Base-by-base conservation (phyloP, 2,888 invertebrate species). In the Tigriopus californicus region DNA sequence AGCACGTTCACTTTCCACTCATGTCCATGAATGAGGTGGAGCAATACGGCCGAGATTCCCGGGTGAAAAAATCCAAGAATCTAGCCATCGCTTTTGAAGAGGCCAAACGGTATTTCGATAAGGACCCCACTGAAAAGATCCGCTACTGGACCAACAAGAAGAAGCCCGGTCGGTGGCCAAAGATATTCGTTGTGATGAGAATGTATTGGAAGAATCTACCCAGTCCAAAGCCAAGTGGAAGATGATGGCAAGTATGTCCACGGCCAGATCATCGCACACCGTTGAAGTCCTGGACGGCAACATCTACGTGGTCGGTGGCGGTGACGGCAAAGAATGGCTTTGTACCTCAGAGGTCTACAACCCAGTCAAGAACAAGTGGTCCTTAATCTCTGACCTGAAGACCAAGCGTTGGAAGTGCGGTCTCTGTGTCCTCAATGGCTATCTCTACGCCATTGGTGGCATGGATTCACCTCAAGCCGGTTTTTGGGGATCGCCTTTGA, bases 191-290 rank as follows among this genome's bases (percentile, higher is more conserved):
- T 13, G 44, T 56, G 41, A 56, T 56, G 56, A 40, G 56, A n/a
- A 56, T 56, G 56, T 56, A 56, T 41, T 56, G 56, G 56, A 56
- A 56, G 24, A 56, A 56, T 13, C 18, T 56, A n/a, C 56, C 56
- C 13, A 15, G 3, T 6, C 13, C 13, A 22, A 22, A 49, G 20
- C 49, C 15, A 56, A 41, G 18, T 56, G 56, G 56, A 56, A 56
- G 20, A 41, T 20, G 40, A 15, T 56, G 20, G 2, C 56, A 13
- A 15, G 13, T 44, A 56, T 56, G 56, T 56, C 56, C 15, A 56
- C 56, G 13, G 42, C 56, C 13, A 56, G 56, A 22, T 56, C 56
- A 4, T 56, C 56, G 8, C 56, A 56, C 18, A 56, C 56, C 11
- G 40, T 40, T 22, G 56, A 56, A 41, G 56, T 56, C 18, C 15